phyloP scores from a whole-genome alignment of 2,888 invertebrate species.

The Tipula vernalis region DNA sequence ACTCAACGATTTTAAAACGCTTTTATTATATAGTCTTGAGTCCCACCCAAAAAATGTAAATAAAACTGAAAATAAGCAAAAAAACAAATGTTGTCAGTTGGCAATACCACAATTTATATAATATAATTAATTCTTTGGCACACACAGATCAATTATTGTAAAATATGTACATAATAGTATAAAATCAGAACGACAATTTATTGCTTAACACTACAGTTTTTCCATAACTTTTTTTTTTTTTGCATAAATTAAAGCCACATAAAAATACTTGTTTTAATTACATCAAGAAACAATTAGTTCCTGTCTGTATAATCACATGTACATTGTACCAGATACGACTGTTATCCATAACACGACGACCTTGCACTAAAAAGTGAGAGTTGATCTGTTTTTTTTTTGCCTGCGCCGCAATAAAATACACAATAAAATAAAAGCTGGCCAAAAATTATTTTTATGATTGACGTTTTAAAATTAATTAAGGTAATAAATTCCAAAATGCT shows the following conservation, averaged over 20 bases:
- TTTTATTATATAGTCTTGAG: not conserved
- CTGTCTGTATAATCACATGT: not conserved
- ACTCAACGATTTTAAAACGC: not conserved
- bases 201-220: not conserved
- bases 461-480: not conserved
- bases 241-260: not conserved
- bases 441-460: not conserved
- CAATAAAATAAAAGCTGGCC: not conserved
- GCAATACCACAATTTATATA: not conserved
- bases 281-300: not conserved
- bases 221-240: not conserved
- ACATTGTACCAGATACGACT: not conserved
- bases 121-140: not conserved
- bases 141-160: not conserved
- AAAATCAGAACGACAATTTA: not conserved
- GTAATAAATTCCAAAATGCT: not conserved
- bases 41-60: not conserved
- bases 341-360: not conserved
- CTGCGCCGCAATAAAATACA: not conserved
- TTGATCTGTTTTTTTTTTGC: not conserved
- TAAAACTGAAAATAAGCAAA: not conserved
- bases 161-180: not conserved
- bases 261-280: not conserved
- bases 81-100: not conserved
- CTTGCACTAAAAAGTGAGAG: slow-evolving; percentile 4